Base-by-base conservation (phyloP, 1,140 invertebrate genomes). In the Drosophila parvula region DNA sequence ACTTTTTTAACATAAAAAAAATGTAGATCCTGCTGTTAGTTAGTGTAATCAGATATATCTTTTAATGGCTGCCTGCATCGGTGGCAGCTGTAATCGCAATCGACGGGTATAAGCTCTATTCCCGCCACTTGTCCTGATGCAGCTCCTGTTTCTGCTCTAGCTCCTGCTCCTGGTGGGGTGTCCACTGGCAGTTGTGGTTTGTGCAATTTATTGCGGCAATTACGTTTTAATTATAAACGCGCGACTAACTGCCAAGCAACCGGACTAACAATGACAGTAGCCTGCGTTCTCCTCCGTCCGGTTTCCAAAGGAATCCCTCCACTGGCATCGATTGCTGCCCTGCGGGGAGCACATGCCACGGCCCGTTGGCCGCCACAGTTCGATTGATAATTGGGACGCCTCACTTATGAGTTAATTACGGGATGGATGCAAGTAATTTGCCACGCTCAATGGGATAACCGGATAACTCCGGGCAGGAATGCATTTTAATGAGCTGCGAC, bases 201-300 rank as follows among this genome's bases (percentile, higher is more conserved):
- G 56, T 89, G 80, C 84, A 88, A 88, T 88, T 88, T 88, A 88
- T 88, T 89, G 80, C 80, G 59, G 84, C 84, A 89, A 88, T 88
- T 88, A 89, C 73, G 77, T 78, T 88, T 88, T 89, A 88, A 88
- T 88, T 88, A 89, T 88, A 88, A 88, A 75, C 80, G 83, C 79
- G 79, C 79, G 71, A 79, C 76, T 83, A 88, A 78, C 83, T 79
- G 69, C 47, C 60, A 51, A 47, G 56, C 59, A 64, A 50, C 63
- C 22, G 51, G 51, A 78, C 75, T 78, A 68, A 63, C 75, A 69
- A 50, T 65, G 78, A 63, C 60, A 80, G 16, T 47, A 14, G 45
- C 51, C 34, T 48, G 28, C 36, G 3, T 12, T 48, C 34, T 16
- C 50, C 50, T 14, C 10, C 34, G 2, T 36, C 36, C 36, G 12